Conservation (phyloP, 2,113 vertebrate species). For the Phalacrocorax brasilianus region DNA sequence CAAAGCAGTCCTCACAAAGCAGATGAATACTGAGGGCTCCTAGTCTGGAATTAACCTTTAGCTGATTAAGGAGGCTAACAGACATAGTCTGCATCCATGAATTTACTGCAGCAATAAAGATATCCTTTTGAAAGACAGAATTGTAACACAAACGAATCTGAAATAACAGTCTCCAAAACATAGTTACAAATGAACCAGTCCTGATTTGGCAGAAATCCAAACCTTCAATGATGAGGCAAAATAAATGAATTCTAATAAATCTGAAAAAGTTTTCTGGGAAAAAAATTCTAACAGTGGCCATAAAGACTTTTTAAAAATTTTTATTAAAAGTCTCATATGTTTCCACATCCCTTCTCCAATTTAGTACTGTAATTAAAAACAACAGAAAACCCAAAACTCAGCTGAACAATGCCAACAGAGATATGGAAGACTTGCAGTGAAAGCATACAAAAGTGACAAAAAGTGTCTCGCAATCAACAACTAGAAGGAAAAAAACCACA, state of each 20-base stretch:
- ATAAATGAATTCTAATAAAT: neutral
- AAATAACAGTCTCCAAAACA: neutral
- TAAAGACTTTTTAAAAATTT: neutral
- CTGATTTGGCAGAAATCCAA: neutral
- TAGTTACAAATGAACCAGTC: neutral
- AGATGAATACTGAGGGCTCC: neutral
- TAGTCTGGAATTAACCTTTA: neutral
- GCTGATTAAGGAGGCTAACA: neutral
- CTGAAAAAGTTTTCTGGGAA: neutral
- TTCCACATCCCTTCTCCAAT: neutral
- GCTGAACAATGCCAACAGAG: neutral
- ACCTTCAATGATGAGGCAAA: neutral
- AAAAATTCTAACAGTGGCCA: neutral
- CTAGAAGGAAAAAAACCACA: neutral
- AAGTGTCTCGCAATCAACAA: neutral
- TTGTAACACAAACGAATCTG: neutral
- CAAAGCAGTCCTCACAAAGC: neutral
- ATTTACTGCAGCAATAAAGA: neutral
- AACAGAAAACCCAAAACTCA: neutral
- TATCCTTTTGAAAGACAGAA: neutral
- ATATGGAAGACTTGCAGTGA: neutral
- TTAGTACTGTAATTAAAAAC: neutral
- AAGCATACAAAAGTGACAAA: neutral
- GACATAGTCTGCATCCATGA: neutral
- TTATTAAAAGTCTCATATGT: neutral